Evolutionary conservation across 2,113 vertebrate species (phyloP).

Genomic region (Microcebus ravelobensis): DNA sequence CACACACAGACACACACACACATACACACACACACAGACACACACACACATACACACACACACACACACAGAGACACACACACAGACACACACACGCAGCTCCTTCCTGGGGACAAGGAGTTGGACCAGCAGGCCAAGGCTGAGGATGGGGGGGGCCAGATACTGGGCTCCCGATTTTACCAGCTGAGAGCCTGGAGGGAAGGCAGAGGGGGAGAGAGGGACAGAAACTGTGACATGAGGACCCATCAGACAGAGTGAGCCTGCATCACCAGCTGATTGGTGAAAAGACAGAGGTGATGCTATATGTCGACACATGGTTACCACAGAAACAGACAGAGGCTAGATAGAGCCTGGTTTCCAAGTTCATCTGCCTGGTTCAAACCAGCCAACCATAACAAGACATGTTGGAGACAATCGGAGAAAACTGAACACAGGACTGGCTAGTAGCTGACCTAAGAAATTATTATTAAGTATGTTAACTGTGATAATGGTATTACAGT

Average conservation of each 20-base stretch:
- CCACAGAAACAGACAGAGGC: background rate
- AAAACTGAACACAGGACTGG: slow-evolving; percentile 42
- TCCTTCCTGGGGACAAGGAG: background rate
- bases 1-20: background rate
- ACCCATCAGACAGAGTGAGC: background rate
- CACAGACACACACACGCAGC: too few species aligned
- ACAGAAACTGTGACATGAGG: background rate
- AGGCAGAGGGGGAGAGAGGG: background rate
- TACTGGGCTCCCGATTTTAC: background rate
- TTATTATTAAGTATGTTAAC: slow-evolving; percentile 51
- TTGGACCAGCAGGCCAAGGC: background rate
- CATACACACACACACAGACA: too few species aligned
- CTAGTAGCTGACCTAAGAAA: slow-evolving; percentile 44
- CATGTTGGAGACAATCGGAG: slow-evolving; percentile 23
- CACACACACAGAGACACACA: too few species aligned
- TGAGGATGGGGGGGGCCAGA: background rate
- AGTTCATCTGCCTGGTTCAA: background rate
- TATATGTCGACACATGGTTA: background rate
- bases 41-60: too few species aligned
- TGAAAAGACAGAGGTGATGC: background rate
- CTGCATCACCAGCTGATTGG: background rate
- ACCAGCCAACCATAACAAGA: background rate
- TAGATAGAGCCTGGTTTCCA: background rate
- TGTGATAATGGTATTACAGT: background rate
- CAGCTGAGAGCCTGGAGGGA: background rate